phyloP scores from a whole-genome alignment of 2,797 vertebrate genomes.

The Sebastes vulpes region DNA sequence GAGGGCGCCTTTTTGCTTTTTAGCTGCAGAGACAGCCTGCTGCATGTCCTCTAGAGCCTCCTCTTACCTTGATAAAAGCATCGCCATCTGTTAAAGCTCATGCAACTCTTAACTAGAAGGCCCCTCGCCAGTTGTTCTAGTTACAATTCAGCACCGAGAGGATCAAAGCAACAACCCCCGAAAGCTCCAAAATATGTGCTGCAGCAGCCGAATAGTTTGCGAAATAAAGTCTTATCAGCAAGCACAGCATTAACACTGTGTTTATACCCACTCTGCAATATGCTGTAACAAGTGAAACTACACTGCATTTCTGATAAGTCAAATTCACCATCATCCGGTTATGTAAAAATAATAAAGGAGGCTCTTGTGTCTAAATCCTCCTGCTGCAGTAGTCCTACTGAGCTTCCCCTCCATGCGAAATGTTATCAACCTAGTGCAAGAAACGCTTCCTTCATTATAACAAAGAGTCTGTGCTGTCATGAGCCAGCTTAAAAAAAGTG shows the following conservation, averaged over 20 bases:
- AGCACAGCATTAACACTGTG: background rate
- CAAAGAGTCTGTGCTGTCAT: background rate
- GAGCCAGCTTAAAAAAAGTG: constrained; percentile 29
- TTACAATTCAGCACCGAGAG: background rate
- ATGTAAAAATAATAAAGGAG: constrained; percentile 27
- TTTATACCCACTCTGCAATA: constrained; percentile 1
- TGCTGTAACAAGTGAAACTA: constrained; percentile 13
- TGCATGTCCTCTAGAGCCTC: constrained; percentile 11
- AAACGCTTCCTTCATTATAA: constrained; percentile 6
- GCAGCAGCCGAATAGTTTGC: constrained; percentile 7
- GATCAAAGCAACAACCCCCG: background rate
- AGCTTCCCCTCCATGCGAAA: constrained; percentile 12
- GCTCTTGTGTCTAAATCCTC: background rate
- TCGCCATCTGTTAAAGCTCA: constrained; percentile 40
- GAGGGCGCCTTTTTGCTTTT: constrained; percentile 38
- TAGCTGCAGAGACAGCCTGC: constrained; percentile 21
- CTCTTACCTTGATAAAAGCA: constrained; percentile 33
- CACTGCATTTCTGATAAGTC: background rate
- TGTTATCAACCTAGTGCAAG: background rate
- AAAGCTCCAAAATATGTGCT: constrained; percentile 8
- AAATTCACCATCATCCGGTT: constrained; percentile 2
- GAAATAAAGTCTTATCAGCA: constrained; percentile 1
- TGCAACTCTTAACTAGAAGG: background rate
- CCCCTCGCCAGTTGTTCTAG: background rate
- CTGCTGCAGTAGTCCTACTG: constrained; percentile 7